Percentiles rank a stretch among this genome's conserved stretches.
phyloP scores from a whole-genome alignment of 2,113 vertebrate genomes.

The Salvator merianae region DNA sequence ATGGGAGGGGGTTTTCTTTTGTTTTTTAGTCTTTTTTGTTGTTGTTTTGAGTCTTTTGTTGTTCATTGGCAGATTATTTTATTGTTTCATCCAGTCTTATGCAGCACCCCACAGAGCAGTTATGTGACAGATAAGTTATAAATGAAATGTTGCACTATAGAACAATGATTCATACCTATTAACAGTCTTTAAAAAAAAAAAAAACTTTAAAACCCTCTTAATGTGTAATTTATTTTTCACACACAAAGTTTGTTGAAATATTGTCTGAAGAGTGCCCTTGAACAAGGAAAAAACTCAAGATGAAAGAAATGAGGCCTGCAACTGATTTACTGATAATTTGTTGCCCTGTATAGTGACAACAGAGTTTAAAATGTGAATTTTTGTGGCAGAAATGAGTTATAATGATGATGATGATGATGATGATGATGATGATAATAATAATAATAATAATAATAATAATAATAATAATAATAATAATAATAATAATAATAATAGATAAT shows the following conservation, averaged over 20 bases:
- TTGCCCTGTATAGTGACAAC: neutral
- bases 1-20: too few species aligned
- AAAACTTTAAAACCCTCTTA: neutral
- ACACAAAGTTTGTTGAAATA: constrained; percentile 5
- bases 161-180: constrained; percentile 13
- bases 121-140: neutral
- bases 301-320: constrained; percentile 12
- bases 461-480: too few species aligned
- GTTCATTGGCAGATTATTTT: constrained; percentile 26
- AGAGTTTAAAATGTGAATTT: neutral
- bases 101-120: neutral
- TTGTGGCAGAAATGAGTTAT: neutral
- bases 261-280: constrained; percentile 12
- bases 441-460: too few species aligned
- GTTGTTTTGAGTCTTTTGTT: constrained; percentile 25
- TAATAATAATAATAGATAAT: constrained; percentile 1
- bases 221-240: neutral
- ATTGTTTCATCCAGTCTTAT: constrained; percentile 26
- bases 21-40: neutral
- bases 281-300: neutral
- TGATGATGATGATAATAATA: too few species aligned
- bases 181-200: neutral
- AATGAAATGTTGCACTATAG: constrained; percentile 6
- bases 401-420: too few species aligned
- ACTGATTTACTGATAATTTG: constrained; percentile 3